phyloP scores from a whole-genome alignment of 2,888 invertebrate genomes.

The Resseliella maxima region DNA sequence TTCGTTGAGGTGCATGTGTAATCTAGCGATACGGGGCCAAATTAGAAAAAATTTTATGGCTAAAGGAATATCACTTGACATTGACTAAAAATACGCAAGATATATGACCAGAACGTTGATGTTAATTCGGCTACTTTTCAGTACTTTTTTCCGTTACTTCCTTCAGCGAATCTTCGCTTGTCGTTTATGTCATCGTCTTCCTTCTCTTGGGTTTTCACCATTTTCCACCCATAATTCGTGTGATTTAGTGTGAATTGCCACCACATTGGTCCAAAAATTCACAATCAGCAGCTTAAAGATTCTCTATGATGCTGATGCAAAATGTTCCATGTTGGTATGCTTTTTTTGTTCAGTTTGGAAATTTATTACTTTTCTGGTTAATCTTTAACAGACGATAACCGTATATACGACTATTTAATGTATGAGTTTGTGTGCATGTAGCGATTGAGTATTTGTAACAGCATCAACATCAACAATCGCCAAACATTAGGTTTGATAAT shows the following conservation, averaged over 20 bases:
- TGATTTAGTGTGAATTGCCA: conserved; percentile 32
- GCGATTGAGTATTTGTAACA: conserved; percentile 26
- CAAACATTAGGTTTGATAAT: conserved; percentile 51
- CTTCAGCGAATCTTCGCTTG: not conserved
- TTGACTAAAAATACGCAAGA: conserved; percentile 27
- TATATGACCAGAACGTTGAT: conserved; percentile 29
- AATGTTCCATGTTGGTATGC: not conserved
- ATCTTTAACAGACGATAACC: conserved; percentile 55
- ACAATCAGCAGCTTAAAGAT: conserved; percentile 32
- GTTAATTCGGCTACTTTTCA: conserved; percentile 24
- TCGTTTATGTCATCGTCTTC: conserved; percentile 44
- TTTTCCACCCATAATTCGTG: conserved; percentile 41
- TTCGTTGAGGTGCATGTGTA: not conserved
- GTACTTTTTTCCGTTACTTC: conserved; percentile 34
- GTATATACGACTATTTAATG: conserved; percentile 46
- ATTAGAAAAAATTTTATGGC: conserved; percentile 36
- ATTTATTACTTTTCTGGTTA: conserved; percentile 54
- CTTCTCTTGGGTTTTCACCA: not conserved
- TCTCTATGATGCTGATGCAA: conserved; percentile 35
- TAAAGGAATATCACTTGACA: conserved; percentile 25
- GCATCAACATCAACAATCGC: not conserved
- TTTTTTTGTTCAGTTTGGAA: conserved; percentile 30
- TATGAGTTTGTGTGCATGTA: conserved; percentile 52
- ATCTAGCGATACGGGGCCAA: not conserved
- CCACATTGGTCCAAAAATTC: conserved; percentile 40